Evolutionary conservation across 2,113 vertebrate species (phyloP).

Genomic region (Vulpes vulpes): DNA sequence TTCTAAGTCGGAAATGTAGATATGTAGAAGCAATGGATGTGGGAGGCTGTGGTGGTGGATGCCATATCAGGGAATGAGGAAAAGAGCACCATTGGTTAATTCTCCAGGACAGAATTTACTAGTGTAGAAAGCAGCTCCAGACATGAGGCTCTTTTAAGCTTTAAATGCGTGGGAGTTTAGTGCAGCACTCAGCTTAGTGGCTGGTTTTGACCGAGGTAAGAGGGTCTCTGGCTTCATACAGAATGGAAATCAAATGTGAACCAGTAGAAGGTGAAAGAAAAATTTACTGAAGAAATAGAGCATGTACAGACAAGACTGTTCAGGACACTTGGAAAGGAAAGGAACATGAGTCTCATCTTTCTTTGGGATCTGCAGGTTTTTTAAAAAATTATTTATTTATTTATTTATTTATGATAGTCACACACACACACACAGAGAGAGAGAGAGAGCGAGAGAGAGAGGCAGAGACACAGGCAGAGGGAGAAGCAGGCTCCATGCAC

Average conservation of each 20-base stretch:
- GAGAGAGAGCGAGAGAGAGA: too few species aligned
- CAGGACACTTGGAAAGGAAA: neutral
- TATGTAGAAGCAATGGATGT: neutral
- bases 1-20: neutral
- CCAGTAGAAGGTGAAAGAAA: neutral
- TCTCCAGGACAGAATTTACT: neutral
- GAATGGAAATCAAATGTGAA: neutral
- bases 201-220: neutral
- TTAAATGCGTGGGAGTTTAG: neutral
- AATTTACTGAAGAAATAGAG: neutral
- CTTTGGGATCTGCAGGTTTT: neutral
- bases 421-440: too few species aligned
- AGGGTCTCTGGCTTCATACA: neutral
- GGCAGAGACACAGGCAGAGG: too few species aligned
- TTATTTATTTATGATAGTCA: too few species aligned
- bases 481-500: too few species aligned
- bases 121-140: constrained; percentile 28
- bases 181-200: neutral
- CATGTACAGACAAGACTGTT: neutral
- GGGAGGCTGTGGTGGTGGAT: neutral
- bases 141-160: neutral
- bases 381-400: too few species aligned
- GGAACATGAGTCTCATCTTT: neutral
- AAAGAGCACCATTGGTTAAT: neutral
- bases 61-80: neutral